These are phyloP conservation scores for Lepas anatifera DNA, from an alignment of 2,888 invertebrate species.

Conservation along the genomic window DNA sequence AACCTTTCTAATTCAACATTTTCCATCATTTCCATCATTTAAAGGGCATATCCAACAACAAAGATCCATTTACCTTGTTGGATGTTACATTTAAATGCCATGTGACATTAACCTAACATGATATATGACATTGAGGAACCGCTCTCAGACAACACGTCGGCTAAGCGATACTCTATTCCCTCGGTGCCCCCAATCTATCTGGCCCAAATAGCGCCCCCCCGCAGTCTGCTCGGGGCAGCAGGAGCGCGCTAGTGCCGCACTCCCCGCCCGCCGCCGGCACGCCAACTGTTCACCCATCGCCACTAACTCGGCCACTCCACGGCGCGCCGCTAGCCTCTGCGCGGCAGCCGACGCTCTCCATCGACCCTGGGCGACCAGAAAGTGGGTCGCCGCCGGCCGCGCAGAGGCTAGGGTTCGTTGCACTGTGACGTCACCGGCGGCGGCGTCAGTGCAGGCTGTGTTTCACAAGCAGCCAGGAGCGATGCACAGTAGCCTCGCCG, in stretches of 20 bases:
- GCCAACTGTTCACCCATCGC: not conserved
- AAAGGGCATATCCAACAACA: too few species aligned
- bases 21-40: too few species aligned
- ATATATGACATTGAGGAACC: too few species aligned
- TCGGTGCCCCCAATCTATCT: too few species aligned
- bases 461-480: not conserved
- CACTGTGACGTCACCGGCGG: not conserved
- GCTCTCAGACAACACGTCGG: too few species aligned
- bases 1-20: too few species aligned
- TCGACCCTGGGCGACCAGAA: not conserved
- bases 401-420: conserved; percentile 9
- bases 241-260: not conserved
- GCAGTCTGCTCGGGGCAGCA: not conserved
- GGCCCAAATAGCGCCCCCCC: not conserved
- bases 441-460: not conserved
- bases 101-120: too few species aligned
- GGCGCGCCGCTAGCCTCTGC: conserved; percentile 1
- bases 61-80: too few species aligned
- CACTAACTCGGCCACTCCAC: not conserved
- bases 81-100: too few species aligned
- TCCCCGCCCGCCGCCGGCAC: not conserved
- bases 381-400: conserved; percentile 1
- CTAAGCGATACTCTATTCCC: too few species aligned
- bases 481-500: not conserved
- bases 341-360: not conserved